Percentiles rank a stretch among this genome's conserved stretches.
Conservation (phyloP, 2,888 invertebrate species). For the Spicauda simplicius region DNA sequence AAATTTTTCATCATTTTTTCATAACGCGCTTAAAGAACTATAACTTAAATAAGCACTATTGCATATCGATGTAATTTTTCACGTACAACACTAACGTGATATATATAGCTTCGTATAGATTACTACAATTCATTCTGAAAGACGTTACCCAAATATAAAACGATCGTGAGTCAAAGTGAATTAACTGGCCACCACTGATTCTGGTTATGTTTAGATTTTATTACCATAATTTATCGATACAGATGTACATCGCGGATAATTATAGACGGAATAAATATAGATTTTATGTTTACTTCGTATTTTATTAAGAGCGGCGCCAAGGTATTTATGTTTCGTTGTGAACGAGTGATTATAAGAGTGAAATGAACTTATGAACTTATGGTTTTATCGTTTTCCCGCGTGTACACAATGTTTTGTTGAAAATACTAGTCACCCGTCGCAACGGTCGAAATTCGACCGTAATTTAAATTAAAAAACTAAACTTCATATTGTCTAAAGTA, state of each 20-base stretch:
- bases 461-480: too few relatives aligned
- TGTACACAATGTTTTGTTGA: too few relatives aligned
- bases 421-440: too few relatives aligned
- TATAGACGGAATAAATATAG: background rate
- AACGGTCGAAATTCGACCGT: too few relatives aligned
- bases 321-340: too few relatives aligned
- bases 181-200: constrained; percentile 4
- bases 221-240: constrained; percentile 11
- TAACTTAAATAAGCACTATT: too few relatives aligned
- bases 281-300: background rate
- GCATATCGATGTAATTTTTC: constrained; percentile 42
- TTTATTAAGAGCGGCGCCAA: background rate
- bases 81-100: constrained; percentile 51
- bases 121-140: constrained; percentile 25
- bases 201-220: constrained; percentile 18
- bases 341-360: too few relatives aligned
- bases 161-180: constrained; percentile 34
- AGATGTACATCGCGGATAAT: background rate
- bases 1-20: too few relatives aligned
- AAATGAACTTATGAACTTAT: too few relatives aligned
- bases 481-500: too few relatives aligned
- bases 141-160: constrained; percentile 20
- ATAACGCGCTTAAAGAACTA: too few relatives aligned
- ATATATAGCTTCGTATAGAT: constrained; percentile 60
- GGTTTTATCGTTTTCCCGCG: too few relatives aligned